Evolutionary conservation across 2,113 vertebrate species (phyloP).

Genomic region (Taurulus bubalis): DNA sequence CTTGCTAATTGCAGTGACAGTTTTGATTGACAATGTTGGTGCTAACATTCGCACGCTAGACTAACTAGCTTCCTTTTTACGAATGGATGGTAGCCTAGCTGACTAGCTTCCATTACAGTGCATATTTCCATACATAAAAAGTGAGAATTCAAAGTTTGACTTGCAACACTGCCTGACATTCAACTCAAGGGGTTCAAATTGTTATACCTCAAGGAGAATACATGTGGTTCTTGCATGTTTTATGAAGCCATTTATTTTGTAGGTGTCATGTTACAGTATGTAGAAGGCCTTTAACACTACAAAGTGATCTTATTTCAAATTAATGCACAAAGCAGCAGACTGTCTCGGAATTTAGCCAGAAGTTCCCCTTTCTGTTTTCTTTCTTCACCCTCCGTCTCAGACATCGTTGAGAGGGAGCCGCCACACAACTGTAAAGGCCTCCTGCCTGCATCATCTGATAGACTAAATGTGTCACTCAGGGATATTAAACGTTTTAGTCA

Average conservation of each 20-base stretch:
- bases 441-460: conserved; percentile 45
- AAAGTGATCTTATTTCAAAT: conserved; percentile 9
- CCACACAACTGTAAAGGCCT: conserved; percentile 35
- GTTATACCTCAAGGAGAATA: not conserved
- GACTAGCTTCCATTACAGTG: too few relatives aligned
- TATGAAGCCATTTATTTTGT: not conserved
- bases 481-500: conserved; percentile 13
- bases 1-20: too few relatives aligned
- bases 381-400: not conserved
- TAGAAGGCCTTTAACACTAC: too few relatives aligned
- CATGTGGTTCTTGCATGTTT: not conserved
- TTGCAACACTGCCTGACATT: not conserved
- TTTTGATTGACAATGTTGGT: too few relatives aligned
- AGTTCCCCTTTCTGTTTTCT: too few relatives aligned
- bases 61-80: not conserved
- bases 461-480: conserved; percentile 16
- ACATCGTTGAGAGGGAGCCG: conserved; percentile 1
- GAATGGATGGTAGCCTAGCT: not conserved
- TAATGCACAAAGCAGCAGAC: conserved; percentile 6
- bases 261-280: not conserved
- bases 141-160: not conserved
- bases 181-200: not conserved
- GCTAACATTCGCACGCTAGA: not conserved
- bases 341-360: conserved; percentile 1
- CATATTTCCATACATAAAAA: not conserved